Percentiles rank a stretch among this genome's conserved stretches.
These are phyloP conservation scores for Eupleurogrammus muticus DNA, from an alignment of 2,797 vertebrate species.

Conservation along the genomic window DNA sequence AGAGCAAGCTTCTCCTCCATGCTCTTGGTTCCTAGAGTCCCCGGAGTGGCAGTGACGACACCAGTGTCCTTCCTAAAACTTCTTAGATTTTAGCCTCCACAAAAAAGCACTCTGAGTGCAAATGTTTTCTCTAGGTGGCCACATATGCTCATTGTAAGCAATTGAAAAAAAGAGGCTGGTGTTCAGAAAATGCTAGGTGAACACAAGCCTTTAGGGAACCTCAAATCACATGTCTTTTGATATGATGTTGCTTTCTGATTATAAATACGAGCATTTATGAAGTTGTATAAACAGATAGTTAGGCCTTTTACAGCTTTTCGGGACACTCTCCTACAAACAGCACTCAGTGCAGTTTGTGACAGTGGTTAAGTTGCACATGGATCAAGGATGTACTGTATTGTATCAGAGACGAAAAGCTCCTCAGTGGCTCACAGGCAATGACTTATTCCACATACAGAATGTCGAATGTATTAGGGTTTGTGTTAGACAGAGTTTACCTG, in stretches of 20 bases:
- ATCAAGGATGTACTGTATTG: background rate
- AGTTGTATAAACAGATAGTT: slow-evolving; percentile 27
- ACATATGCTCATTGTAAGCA: no score
- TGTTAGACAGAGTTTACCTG: slow-evolving; percentile 70
- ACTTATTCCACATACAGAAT: slow-evolving; percentile 16
- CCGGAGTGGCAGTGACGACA: no score
- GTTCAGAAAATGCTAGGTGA: no score
- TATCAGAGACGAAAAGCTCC: background rate
- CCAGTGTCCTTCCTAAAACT: no score
- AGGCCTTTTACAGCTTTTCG: slow-evolving; percentile 24
- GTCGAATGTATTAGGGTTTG: slow-evolving; percentile 16
- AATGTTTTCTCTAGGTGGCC: no score
- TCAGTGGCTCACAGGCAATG: slow-evolving; percentile 11
- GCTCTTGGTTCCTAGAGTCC: no score
- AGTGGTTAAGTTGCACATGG: slow-evolving; percentile 9
- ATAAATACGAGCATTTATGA: slow-evolving; percentile 4
- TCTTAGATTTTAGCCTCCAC: no score
- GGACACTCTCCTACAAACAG: slow-evolving; percentile 23
- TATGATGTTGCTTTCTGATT: slow-evolving; percentile 23
- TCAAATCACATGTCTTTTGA: slow-evolving; percentile 30
- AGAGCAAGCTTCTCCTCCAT: no score
- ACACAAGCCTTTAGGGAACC: slow-evolving; percentile 1
- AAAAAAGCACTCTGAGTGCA: no score
- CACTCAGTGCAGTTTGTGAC: slow-evolving; percentile 4
- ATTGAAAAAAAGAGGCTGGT: no score